Percentiles rank a stretch among this genome's conserved stretches.
phyloP scores from a whole-genome alignment of 2,797 vertebrate genomes.

The Notoglanidium macrostoma region DNA sequence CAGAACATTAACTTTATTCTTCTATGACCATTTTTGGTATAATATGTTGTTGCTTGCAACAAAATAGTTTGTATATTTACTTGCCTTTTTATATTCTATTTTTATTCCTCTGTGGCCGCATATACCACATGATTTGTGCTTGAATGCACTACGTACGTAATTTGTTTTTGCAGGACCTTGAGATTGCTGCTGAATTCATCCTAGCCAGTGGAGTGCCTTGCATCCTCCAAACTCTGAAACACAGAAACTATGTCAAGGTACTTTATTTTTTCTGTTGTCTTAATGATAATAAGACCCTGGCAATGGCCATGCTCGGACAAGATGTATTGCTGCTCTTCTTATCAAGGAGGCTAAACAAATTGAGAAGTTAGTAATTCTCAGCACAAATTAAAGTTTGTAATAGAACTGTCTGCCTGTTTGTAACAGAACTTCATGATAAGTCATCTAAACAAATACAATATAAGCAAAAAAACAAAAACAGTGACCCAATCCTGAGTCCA shows the following conservation, averaged over 20 bases:
- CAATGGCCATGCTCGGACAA: not conserved
- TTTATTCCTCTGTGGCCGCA: not conserved
- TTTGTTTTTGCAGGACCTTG: constrained; percentile 83
- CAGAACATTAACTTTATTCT: too few relatives aligned
- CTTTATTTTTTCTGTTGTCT: not conserved
- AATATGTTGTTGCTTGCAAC: too few relatives aligned
- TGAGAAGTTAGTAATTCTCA: not conserved
- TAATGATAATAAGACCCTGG: not conserved
- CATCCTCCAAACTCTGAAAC: constrained; percentile 83
- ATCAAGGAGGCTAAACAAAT: not conserved
- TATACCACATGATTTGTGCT: not conserved
- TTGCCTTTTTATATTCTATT: not conserved
- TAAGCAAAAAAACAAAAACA: not conserved
- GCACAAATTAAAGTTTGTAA: too few relatives aligned
- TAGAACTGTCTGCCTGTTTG: too few relatives aligned
- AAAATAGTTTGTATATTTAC: not conserved
- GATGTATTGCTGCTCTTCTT: not conserved
- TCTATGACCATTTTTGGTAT: too few relatives aligned
- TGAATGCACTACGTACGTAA: constrained; percentile 23
- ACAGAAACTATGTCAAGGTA: constrained; percentile 89
- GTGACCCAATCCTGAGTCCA: too few relatives aligned
- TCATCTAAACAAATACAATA: not conserved
- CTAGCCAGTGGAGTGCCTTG: constrained; percentile 83
- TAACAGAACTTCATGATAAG: not conserved
- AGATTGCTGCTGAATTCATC: constrained; percentile 93